These are phyloP conservation scores for Speoplatyrhinus poulsoni DNA, from an alignment of 2,113 vertebrate genomes.

Conservation along the genomic window DNA sequence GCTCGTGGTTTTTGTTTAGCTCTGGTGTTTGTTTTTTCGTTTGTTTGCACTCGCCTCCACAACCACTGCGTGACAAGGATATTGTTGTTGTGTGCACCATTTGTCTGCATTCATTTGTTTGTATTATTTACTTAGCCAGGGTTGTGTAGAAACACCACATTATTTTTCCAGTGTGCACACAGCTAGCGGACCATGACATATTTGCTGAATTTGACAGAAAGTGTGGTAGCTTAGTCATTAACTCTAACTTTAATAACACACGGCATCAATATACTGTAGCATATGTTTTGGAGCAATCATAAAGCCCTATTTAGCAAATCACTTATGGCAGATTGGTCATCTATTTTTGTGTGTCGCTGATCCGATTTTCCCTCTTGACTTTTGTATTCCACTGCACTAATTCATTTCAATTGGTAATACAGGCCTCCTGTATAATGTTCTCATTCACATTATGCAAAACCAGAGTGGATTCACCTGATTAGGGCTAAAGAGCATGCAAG, in stretches of 20 bases:
- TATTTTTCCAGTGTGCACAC: too few relatives aligned
- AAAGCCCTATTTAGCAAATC: constrained; percentile 53
- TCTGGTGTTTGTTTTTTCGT: too few relatives aligned
- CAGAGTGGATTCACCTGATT: constrained; percentile 37
- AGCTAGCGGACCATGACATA: too few relatives aligned
- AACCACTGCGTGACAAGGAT: too few relatives aligned
- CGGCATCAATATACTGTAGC: constrained; percentile 20
- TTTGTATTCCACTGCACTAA: constrained; percentile 58
- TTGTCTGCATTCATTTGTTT: too few relatives aligned
- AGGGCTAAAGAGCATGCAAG: not conserved
- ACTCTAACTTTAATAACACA: constrained; percentile 6
- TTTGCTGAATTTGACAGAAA: too few relatives aligned
- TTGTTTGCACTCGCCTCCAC: too few relatives aligned
- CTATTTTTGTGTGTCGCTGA: constrained; percentile 32
- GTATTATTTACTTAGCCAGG: too few relatives aligned
- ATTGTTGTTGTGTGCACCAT: too few relatives aligned
- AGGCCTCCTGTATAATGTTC: constrained; percentile 59
- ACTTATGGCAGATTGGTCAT: constrained; percentile 44
- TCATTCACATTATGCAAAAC: constrained; percentile 54
- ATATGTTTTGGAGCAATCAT: constrained; percentile 41
- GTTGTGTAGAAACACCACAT: too few relatives aligned
- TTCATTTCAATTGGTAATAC: constrained; percentile 70
- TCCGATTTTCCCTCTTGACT: constrained; percentile 46
- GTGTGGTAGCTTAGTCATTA: too few relatives aligned
- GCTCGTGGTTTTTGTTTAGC: too few relatives aligned